phyloP scores from a whole-genome alignment of 2,888 invertebrate species.

The Spialia ferax region DNA sequence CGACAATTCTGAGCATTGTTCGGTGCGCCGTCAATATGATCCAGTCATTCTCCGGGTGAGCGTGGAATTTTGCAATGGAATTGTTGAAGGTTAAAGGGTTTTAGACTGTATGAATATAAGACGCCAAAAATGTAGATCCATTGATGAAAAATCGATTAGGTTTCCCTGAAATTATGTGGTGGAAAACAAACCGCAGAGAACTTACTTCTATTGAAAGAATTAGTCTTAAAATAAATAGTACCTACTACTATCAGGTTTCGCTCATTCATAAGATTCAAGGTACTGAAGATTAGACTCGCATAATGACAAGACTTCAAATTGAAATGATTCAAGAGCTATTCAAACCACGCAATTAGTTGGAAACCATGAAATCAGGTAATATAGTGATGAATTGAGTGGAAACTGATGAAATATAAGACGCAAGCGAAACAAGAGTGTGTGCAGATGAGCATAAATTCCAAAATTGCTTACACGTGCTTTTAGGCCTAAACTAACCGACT shows the following conservation, averaged over 20 bases:
- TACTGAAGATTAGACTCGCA: too few relatives aligned
- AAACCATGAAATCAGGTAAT: constrained; percentile 4
- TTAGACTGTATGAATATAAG: neutral
- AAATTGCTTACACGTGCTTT: neutral
- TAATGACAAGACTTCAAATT: too few relatives aligned
- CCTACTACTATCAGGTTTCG: too few relatives aligned
- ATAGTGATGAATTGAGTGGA: constrained; percentile 1
- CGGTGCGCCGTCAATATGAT: constrained; percentile 50
- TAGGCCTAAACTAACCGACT: constrained; percentile 12
- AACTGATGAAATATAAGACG: neutral
- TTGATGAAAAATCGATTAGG: neutral
- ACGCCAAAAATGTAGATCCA: neutral
- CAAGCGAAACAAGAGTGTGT: neutral
- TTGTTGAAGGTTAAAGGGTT: constrained; percentile 15
- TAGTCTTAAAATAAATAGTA: too few relatives aligned
- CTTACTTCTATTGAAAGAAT: neutral
- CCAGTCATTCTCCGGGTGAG: constrained; percentile 53
- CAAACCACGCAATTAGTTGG: neutral
- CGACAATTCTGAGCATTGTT: constrained; percentile 61
- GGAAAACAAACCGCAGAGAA: neutral
- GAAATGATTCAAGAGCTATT: neutral
- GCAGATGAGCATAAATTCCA: neutral
- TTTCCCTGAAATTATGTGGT: neutral
- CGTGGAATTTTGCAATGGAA: constrained; percentile 16
- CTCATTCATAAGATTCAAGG: too few relatives aligned